Evolutionary conservation across 2,888 invertebrate genomes (phyloP).

Genomic region (Drosophila suboccidentalis): DNA sequence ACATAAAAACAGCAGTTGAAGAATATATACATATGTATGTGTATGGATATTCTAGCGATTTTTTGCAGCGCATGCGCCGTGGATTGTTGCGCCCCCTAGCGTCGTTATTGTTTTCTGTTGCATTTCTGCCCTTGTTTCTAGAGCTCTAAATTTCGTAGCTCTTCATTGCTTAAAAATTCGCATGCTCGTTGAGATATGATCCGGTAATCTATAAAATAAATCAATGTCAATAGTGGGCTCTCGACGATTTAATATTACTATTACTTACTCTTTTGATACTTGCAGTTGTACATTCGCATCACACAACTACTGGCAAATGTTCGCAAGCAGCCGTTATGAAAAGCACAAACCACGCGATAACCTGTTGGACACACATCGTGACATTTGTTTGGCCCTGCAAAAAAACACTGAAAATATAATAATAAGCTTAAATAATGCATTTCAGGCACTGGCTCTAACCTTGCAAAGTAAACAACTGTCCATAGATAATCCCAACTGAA

Average conservation of each 20-base stretch:
- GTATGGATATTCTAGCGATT: conserved; percentile 40
- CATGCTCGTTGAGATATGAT: conserved; percentile 64
- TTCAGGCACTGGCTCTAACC: conserved; percentile 31
- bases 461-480: conserved; percentile 35
- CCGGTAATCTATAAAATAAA: conserved; percentile 51
- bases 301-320: conserved; percentile 67
- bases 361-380: conserved; percentile 65
- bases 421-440: neutral
- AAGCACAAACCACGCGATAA: conserved; percentile 69
- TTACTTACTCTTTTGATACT: conserved; percentile 61
- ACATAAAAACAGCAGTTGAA: conserved; percentile 54
- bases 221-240: neutral
- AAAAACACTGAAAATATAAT: neutral
- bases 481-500: conserved; percentile 13
- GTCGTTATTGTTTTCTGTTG: neutral
- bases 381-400: conserved; percentile 58
- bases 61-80: conserved; percentile 41
- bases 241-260: neutral
- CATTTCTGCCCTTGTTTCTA: conserved; percentile 20
- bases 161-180: conserved; percentile 61
- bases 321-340: conserved; percentile 58
- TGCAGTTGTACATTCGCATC: conserved; percentile 71
- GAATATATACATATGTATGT: conserved; percentile 30
- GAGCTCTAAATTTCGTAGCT: conserved; percentile 53
- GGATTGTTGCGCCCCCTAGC: conserved; percentile 47